Evolutionary conservation across 2,797 vertebrate species (phyloP).

Genomic region (Silurus aristotelis): DNA sequence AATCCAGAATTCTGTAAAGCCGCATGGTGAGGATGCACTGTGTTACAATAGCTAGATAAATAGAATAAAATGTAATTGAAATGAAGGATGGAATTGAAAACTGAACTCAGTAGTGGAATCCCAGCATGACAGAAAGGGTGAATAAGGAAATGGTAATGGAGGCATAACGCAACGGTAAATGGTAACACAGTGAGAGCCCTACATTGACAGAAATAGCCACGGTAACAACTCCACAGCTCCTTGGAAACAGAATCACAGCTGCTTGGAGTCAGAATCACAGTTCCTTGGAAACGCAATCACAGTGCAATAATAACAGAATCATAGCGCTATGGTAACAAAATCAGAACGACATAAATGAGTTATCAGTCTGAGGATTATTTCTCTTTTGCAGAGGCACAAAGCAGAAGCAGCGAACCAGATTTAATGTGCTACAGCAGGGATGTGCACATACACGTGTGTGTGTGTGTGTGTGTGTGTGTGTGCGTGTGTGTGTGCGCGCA

Average conservation of each 20-base stretch:
- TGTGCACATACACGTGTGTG: conserved; percentile 10
- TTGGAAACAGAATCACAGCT: conserved; percentile 31
- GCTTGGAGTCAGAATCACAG: conserved; percentile 32
- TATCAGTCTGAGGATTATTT: conserved; percentile 24
- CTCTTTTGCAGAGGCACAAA: conserved; percentile 50
- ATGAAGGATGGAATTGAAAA: background rate
- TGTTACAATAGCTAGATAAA: background rate
- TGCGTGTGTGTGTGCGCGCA: background rate
- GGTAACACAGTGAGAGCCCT: background rate
- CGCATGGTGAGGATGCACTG: background rate
- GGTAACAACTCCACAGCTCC: conserved; percentile 13
- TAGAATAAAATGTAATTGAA: background rate
- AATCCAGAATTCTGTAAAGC: background rate
- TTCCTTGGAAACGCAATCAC: conserved; percentile 63
- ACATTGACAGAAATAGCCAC: conserved; percentile 12
- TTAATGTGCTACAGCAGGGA: conserved; percentile 51
- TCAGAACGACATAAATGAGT: conserved; percentile 58
- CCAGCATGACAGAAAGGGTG: background rate
- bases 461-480: no score
- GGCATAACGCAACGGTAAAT: background rate
- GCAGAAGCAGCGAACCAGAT: conserved; percentile 51
- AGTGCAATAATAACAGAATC: conserved; percentile 56
- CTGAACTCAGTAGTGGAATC: background rate
- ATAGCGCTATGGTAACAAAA: conserved; percentile 62
- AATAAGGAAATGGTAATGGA: conserved; percentile 7